Base-by-base conservation (phyloP, 2,797 vertebrate genomes). In the Pempheris klunzingeri region DNA sequence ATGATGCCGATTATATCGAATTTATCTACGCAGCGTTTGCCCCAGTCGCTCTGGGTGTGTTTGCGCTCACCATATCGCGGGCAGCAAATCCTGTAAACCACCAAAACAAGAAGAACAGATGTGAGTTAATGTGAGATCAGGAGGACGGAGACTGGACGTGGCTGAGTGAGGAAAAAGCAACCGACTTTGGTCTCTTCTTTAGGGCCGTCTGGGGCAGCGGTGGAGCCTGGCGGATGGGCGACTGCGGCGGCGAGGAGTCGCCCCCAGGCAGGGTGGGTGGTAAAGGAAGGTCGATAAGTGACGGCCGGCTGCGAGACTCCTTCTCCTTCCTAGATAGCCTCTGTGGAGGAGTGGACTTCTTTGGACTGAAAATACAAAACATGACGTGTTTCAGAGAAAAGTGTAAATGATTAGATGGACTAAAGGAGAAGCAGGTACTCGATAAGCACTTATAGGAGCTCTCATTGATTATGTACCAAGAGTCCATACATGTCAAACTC, bases 151-250 rank as follows among this genome's bases (percentile, higher is more conserved):
- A 46, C 0, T 3, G 8, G 3, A 73, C 77, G n/a, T 44, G 63
- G 36, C 0, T 1, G 22, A 71, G 24, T 26, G 12, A 39, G n/a
- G n/a, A n/a, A 10, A 66, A 78, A 52, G 9, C 30, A 54, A 87
- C 97, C 94, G 88, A 99, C 98, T 99, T 99, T 98, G 98, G 98
- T 98, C 98, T 97, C 94, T 98, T 99, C 94, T 97, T 99, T 84
- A 96, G 96, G 41, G 94, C 82, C 77, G 95, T 90, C 84, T 96
- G 97, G 90, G 96, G 95, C 80, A 96, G 95, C 66, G 95, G 94
- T 47, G 93, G 92, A 71, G 94, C 91, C 90, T 96, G 97, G 86
- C 95, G 95, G 85, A 97, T 94, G n/a, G 97, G 96, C 68, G 96
- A 98, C 85, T 97, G 96, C 0, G 97, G 97, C 7, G 98, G 98